Percentiles rank a stretch among this genome's conserved stretches.
These are phyloP conservation scores for Acanthococcus lagerstroemiae DNA, from an alignment of 2,888 invertebrate species.

Conservation along the genomic window DNA sequence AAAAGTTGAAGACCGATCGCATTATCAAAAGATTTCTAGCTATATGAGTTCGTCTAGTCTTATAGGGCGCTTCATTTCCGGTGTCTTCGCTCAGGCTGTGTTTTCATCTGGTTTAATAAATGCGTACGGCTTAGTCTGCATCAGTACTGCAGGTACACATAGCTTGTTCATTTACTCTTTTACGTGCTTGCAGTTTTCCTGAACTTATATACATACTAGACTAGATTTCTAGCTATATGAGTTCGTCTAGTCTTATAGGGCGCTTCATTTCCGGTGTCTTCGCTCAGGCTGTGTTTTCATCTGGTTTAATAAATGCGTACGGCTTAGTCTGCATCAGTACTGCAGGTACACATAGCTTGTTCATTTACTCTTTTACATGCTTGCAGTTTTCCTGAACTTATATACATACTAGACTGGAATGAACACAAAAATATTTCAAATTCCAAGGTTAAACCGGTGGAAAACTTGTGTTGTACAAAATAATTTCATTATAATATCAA, in stretches of 20 bases:
- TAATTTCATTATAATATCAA: no score
- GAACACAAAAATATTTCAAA: no score
- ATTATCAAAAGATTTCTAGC: conserved; percentile 74
- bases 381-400: no score
- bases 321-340: not conserved
- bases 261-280: conserved; percentile 63
- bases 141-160: conserved; percentile 6
- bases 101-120: conserved; percentile 40
- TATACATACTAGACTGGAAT: no score
- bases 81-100: conserved; percentile 58
- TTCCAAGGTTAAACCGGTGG: no score
- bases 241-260: conserved; percentile 71
- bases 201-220: no score
- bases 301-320: not conserved
- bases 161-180: no score
- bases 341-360: no score
- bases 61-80: conserved; percentile 68
- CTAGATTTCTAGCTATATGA: conserved; percentile 75
- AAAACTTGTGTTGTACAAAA: no score
- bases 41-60: conserved; percentile 73
- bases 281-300: conserved; percentile 54
- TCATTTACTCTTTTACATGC: no score
- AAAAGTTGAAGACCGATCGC: conserved; percentile 52
- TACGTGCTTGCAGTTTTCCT: no score
- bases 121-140: not conserved